Base-by-base conservation (phyloP, 2,888 invertebrate genomes). In the Penaeus monodon region DNA sequence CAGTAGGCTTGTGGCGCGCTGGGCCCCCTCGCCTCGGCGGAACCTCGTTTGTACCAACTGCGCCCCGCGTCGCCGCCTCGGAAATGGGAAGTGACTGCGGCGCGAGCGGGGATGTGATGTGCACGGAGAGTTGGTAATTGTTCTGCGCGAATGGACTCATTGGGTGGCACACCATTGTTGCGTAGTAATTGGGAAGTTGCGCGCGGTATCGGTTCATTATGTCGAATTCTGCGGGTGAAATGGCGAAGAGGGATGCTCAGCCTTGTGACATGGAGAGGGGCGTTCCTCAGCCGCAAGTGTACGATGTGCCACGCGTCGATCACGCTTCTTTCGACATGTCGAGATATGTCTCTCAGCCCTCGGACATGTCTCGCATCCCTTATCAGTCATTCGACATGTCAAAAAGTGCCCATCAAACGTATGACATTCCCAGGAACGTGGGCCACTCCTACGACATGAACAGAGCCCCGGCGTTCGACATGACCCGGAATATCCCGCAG, bases 1-100 rank as follows among this genome's bases (percentile, higher is more conserved):
- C 33, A 73, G 65, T 74, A 74, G 74, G 82, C 82, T 74, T 65
- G 82, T 64, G 82, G 63, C 63, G 74, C 77, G n/a, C 38, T 24
- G 44, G 20, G 49, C 73, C 81, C 81, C 73, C 81, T 73, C 81
- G 73, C 70, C 70, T 73, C 70, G 73, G 29, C 70, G 73, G 68
- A 82, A 82, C 82, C 82, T 82, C 82, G 82, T 82, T 82, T 74
- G 82, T 82, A 74, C 82, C 73, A 82, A 82, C 82, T 82, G 24
- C 38, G 24, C 38, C 63, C 74, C 64, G 38, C 57, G n/a, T 66
- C 17, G 17, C 33, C 27, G 27, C 63, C 74, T 22, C 22, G 8
- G 17, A 65, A 65, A 73, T 64, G 33, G 74, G 73, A 57, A 70
- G 27, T 10, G n/a, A 22, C 12, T 65, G 27, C 74, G 64, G 38